Evolutionary conservation across 2,797 vertebrate species (phyloP).

Genomic region (Acrocephalus scirpaceus): DNA sequence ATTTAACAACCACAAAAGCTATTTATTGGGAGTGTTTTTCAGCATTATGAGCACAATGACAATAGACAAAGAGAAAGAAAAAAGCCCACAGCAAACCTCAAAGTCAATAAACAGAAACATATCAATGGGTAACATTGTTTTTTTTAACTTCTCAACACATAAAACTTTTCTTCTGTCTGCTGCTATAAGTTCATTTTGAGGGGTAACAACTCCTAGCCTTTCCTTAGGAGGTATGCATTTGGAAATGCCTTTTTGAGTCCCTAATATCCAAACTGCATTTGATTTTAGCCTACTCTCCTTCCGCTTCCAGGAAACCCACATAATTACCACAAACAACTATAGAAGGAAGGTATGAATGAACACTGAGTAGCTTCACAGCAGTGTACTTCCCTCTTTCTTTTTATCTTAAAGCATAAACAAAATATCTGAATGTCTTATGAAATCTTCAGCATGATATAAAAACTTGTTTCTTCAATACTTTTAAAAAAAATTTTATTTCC

Average conservation of each 20-base stretch:
- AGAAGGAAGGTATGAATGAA: background rate
- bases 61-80: background rate
- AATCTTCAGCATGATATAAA: background rate
- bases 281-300: background rate
- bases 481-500: background rate
- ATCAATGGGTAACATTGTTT: background rate
- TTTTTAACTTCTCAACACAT: background rate
- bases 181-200: background rate
- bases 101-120: background rate
- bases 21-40: background rate
- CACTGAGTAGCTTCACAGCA: background rate
- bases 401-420: background rate
- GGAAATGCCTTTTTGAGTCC: background rate
- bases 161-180: background rate
- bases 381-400: background rate
- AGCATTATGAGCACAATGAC: background rate
- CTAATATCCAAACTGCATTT: background rate
- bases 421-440: background rate
- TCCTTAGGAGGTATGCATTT: background rate
- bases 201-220: background rate
- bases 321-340: background rate
- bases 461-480: background rate
- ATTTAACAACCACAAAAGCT: background rate
- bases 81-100: accelerated
- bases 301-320: background rate